A percentile compares a stretch with the other conserved stretches of the same genome.
These are phyloP conservation scores for Meriones unguiculatus DNA, from an alignment of 2,113 vertebrate species.

Conservation along the genomic window DNA sequence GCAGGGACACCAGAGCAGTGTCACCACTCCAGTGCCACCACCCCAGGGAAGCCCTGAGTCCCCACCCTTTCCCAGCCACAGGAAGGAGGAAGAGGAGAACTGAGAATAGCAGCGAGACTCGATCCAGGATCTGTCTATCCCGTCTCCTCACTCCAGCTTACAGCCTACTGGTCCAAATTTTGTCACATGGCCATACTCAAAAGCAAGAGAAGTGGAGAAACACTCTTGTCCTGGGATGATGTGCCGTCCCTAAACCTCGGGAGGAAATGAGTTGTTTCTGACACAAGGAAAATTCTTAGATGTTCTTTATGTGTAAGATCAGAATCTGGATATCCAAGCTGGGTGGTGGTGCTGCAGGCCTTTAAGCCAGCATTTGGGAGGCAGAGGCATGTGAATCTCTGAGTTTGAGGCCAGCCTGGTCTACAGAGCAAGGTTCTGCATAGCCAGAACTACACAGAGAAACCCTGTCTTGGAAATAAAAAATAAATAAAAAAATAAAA, in stretches of 20 bases:
- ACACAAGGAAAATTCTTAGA: slow-evolving; percentile 11
- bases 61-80: background rate
- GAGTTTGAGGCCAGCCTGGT: background rate
- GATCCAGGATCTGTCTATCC: background rate
- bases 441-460: background rate
- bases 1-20: background rate
- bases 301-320: background rate
- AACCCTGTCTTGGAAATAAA: background rate
- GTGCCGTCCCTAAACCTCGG: background rate
- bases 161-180: background rate
- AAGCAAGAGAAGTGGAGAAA: slow-evolving; percentile 2
- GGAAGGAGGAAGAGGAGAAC: background rate
- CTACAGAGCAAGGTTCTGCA: background rate
- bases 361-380: background rate
- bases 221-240: background rate
- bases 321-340: background rate
- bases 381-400: background rate
- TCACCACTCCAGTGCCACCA: background rate
- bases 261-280: background rate
- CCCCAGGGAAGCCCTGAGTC: background rate
- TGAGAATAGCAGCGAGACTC: background rate
- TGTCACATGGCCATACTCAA: background rate
- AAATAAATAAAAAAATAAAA: too few relatives aligned
- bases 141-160: background rate
- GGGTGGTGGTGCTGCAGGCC: background rate